These are phyloP conservation scores for Martes martes DNA, from an alignment of 2,113 vertebrate genomes.

Conservation along the genomic window DNA sequence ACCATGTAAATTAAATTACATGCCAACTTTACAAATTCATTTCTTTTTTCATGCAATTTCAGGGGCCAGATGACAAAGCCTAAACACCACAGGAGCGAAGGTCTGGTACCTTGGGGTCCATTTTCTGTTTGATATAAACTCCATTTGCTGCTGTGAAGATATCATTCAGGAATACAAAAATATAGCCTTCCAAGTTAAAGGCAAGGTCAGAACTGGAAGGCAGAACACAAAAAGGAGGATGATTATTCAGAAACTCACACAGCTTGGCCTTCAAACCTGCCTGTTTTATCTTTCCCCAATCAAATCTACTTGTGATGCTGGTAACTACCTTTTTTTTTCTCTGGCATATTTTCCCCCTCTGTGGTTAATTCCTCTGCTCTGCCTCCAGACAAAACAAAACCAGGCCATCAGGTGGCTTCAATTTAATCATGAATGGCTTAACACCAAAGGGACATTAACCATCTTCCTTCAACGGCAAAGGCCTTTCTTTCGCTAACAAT, in stretches of 20 bases:
- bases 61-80: background rate
- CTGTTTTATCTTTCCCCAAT: background rate
- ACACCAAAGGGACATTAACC: background rate
- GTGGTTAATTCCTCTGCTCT: background rate
- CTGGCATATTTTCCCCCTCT: no score
- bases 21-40: background rate
- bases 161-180: slow-evolving; percentile 92
- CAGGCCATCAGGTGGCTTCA: background rate
- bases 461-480: background rate
- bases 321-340: background rate
- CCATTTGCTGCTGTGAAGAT: slow-evolving; percentile 91
- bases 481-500: background rate
- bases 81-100: background rate
- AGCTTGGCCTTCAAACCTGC: background rate
- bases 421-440: background rate
- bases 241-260: background rate
- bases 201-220: slow-evolving; percentile 91
- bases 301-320: background rate
- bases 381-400: background rate
- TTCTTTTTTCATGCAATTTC: background rate
- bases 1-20: background rate
- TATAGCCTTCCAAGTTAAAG: slow-evolving; percentile 90
- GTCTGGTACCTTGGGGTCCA: slow-evolving; percentile 88
- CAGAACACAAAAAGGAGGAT: background rate
- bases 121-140: slow-evolving; percentile 94